A percentile compares a stretch with the other conserved stretches of the same genome.
Conservation (phyloP, 35 echinoderm and acorn worm genomes). For the Amphiura filiformis region DNA sequence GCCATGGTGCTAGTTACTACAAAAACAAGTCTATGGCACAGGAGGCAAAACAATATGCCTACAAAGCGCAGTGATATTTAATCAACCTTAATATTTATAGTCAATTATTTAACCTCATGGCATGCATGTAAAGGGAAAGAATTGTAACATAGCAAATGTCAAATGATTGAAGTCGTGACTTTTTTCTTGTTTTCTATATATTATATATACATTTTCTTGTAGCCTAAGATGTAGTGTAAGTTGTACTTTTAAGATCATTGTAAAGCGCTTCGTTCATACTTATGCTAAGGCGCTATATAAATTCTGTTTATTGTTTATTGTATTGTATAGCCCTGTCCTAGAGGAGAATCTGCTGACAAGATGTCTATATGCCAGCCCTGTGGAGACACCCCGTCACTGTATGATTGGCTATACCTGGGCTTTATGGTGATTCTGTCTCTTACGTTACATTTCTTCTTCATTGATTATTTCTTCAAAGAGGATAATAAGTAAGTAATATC, state of each 20-base stretch:
- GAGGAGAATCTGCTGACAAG: constrained; percentile 61
- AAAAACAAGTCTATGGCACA: too few relatives aligned
- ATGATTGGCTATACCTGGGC: constrained; percentile 93
- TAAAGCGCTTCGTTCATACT: neutral
- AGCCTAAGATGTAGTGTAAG: neutral
- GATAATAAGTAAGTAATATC: constrained; percentile 43
- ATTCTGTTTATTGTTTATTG: neutral
- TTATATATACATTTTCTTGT: neutral
- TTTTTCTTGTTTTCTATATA: neutral
- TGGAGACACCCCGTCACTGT: constrained; percentile 42
- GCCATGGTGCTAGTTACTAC: too few relatives aligned
- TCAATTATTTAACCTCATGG: too few relatives aligned
- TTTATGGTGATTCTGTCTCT: constrained; percentile 86
- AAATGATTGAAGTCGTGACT: neutral
- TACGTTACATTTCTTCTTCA: constrained; percentile 89
- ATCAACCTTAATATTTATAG: too few relatives aligned
- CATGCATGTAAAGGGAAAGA: too few relatives aligned
- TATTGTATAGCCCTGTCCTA: constrained; percentile 67
- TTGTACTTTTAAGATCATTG: neutral
- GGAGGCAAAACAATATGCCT: too few relatives aligned
- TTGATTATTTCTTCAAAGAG: constrained; percentile 86
- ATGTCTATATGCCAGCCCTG: constrained; percentile 76
- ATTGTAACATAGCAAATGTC: neutral
- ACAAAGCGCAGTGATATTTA: too few relatives aligned
- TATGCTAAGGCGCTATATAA: neutral